Evolutionary conservation across 2,888 invertebrate genomes (phyloP).

Genomic region (Ophion obscuratus): DNA sequence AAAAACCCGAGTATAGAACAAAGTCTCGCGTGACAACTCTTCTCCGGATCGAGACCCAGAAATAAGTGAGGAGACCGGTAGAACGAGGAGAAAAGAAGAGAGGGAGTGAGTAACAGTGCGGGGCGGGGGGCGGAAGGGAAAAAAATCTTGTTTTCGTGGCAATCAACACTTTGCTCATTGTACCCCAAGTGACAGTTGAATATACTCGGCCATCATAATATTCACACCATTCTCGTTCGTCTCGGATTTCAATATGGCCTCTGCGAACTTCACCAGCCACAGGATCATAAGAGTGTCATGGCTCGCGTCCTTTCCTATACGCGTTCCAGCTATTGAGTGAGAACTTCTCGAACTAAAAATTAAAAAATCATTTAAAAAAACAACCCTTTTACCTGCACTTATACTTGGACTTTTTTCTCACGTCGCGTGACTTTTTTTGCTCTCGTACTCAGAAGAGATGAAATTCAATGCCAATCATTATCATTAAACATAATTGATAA

Average conservation of each 20-base stretch:
- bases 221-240: constrained; percentile 80
- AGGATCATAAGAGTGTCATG: background rate
- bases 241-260: constrained; percentile 79
- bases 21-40: constrained; percentile 59
- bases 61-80: constrained; percentile 63
- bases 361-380: background rate
- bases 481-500: background rate
- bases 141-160: constrained; percentile 80
- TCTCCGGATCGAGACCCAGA: constrained; percentile 68
- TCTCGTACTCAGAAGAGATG: background rate
- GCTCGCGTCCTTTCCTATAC: constrained; percentile 31
- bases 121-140: constrained; percentile 37
- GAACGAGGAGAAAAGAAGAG: constrained; percentile 19
- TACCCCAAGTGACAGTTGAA: constrained; percentile 80
- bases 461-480: background rate
- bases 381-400: background rate
- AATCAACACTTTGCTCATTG: constrained; percentile 82
- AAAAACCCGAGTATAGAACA: constrained; percentile 43
- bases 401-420: background rate
- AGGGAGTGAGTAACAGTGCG: constrained; percentile 47
- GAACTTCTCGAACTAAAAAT: background rate
- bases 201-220: constrained; percentile 83
- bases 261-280: constrained; percentile 34
- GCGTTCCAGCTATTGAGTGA: background rate
- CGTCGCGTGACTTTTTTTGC: background rate